Evolutionary conservation across 2,113 vertebrate species (phyloP).

Genomic region (Orientallactaga bullata): DNA sequence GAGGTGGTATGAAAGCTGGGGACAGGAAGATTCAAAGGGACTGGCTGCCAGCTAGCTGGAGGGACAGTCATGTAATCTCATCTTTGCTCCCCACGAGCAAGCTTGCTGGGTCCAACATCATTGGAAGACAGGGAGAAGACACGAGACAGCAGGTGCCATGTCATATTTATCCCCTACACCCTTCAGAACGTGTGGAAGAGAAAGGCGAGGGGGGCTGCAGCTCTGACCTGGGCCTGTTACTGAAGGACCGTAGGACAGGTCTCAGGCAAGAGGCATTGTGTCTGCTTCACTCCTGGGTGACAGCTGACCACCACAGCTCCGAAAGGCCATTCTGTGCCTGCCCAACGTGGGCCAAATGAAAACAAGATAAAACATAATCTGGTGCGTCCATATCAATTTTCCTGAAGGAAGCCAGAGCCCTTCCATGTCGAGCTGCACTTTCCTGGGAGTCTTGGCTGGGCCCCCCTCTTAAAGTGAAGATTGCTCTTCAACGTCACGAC

Average conservation of each 20-base stretch:
- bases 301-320: background rate
- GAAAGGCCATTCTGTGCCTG: background rate
- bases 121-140: background rate
- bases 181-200: background rate
- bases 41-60: background rate
- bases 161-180: background rate
- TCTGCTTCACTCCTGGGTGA: background rate
- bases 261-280: background rate
- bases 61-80: too few species aligned
- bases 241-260: background rate
- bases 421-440: background rate
- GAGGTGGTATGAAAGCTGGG: background rate
- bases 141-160: background rate
- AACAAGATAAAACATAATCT: background rate
- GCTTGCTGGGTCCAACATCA: background rate
- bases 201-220: background rate
- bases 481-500: background rate
- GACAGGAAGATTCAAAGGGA: background rate
- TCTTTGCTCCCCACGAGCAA: background rate
- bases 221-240: background rate
- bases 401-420: constrained; percentile 54
- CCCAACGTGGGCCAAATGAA: background rate
- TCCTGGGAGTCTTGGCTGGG: constrained; percentile 1
- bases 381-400: background rate
- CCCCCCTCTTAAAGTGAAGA: constrained; percentile 5